These are phyloP conservation scores for Geopemphigus sp. DNA, from an alignment of 1,140 invertebrate species.

Conservation along the genomic window DNA sequence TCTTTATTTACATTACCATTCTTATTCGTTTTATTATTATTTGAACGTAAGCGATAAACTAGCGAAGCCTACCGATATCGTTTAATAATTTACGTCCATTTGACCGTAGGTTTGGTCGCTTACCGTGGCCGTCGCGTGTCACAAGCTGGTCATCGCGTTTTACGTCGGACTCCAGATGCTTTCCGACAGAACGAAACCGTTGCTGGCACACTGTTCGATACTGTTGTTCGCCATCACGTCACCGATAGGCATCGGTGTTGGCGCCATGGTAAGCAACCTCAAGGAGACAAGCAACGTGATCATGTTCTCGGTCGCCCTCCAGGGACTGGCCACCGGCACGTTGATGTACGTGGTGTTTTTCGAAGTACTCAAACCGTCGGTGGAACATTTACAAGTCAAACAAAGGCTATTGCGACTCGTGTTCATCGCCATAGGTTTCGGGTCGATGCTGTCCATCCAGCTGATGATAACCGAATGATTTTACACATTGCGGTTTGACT, in stretches of 20 bases:
- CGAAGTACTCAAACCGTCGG: constrained; percentile 57
- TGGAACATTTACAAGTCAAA: constrained; percentile 4
- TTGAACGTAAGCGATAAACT: too few species aligned
- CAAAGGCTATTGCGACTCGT: constrained; percentile 63
- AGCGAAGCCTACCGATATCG: too few species aligned
- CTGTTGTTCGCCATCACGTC: constrained; percentile 60
- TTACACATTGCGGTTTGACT: too few species aligned
- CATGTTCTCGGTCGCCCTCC: constrained; percentile 53
- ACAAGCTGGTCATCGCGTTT: constrained; percentile 64
- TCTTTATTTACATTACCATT: too few species aligned
- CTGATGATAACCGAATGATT: constrained; percentile 54
- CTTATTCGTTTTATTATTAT: too few species aligned
- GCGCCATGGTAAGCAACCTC: constrained; percentile 60
- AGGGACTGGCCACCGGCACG: constrained; percentile 58
- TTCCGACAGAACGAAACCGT: constrained; percentile 54
- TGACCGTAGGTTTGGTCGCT: constrained; percentile 59
- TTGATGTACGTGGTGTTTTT: constrained; percentile 60
- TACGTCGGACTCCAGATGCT: constrained; percentile 60
- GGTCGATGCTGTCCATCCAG: constrained; percentile 73
- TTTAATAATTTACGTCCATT: too few species aligned
- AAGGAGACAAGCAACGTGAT: constrained; percentile 22
- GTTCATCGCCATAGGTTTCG: constrained; percentile 70
- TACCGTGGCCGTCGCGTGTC: constrained; percentile 67
- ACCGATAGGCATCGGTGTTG: constrained; percentile 63
- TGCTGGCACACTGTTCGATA: constrained; percentile 57